phyloP scores from a whole-genome alignment of 2,113 vertebrate species.

The Macrotis lagotis region DNA sequence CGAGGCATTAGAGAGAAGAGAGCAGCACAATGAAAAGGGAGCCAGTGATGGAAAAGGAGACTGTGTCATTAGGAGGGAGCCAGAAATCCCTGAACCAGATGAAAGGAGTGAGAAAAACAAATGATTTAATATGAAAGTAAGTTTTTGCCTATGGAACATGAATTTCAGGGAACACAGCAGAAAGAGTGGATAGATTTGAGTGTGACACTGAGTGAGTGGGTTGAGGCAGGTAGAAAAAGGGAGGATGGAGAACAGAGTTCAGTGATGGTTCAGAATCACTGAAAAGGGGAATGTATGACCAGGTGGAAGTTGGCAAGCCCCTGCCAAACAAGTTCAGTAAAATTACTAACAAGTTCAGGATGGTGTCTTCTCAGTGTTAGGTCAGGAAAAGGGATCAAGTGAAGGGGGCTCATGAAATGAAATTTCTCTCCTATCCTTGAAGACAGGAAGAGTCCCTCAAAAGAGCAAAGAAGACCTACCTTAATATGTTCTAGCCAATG shows the following conservation, averaged over 20 bases:
- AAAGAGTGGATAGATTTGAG: not conserved
- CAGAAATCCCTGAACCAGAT: not conserved
- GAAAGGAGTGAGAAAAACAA: not conserved
- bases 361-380: not conserved
- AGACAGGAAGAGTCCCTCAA: not conserved
- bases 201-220: not conserved
- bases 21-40: not conserved
- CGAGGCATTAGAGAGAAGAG: not conserved
- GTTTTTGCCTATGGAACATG: not conserved
- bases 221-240: not conserved
- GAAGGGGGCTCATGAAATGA: not conserved
- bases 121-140: not conserved
- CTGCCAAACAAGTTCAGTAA: not conserved
- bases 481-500: slow-evolving; percentile 99
- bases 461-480: slow-evolving; percentile 81
- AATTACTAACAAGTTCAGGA: not conserved
- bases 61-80: not conserved
- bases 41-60: not conserved
- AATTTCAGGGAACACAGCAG: not conserved
- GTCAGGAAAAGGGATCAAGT: not conserved
- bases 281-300: not conserved
- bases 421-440: not conserved
- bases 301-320: not conserved
- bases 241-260: not conserved
- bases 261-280: not conserved